Conservation (phyloP, 2,888 invertebrate genomes). For the Neoaliturus tenellus region DNA sequence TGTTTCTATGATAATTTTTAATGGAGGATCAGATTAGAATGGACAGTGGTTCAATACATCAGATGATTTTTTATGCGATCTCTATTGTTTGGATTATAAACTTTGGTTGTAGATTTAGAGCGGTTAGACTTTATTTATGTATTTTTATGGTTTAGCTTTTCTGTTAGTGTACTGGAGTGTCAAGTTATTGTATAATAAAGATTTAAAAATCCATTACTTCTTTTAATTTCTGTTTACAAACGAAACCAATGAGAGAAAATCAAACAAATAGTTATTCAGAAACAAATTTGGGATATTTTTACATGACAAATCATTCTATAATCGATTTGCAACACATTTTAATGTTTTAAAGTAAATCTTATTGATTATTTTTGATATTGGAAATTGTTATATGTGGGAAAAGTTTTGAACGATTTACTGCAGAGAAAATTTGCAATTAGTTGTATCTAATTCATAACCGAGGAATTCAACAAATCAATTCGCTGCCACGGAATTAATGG, state of each 20-base stretch:
- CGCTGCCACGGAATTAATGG: too few relatives aligned
- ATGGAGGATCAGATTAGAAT: neutral
- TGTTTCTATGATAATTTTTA: neutral
- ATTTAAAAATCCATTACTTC: slow-evolving; percentile 27
- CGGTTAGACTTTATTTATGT: neutral
- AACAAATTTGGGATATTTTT: too few relatives aligned
- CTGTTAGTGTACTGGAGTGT: slow-evolving; percentile 47
- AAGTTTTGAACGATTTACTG: too few relatives aligned
- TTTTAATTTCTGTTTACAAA: slow-evolving; percentile 11
- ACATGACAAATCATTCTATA: too few relatives aligned
- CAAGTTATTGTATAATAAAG: slow-evolving; percentile 47
- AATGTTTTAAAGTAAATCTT: too few relatives aligned
- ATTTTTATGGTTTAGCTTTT: slow-evolving; percentile 29
- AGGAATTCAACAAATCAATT: too few relatives aligned
- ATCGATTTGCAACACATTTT: too few relatives aligned
- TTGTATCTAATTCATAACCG: too few relatives aligned
- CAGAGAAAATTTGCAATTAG: too few relatives aligned
- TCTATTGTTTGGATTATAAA: neutral
- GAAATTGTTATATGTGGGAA: too few relatives aligned
- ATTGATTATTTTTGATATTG: too few relatives aligned
- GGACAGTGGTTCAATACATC: slow-evolving; percentile 36
- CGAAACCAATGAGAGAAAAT: neutral
- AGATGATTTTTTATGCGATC: slow-evolving; percentile 4
- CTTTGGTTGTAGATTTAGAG: slow-evolving; percentile 11
- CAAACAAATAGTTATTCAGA: too few relatives aligned